These are phyloP conservation scores for Bicyclus anynana DNA, from an alignment of 1,140 invertebrate species.

Conservation along the genomic window DNA sequence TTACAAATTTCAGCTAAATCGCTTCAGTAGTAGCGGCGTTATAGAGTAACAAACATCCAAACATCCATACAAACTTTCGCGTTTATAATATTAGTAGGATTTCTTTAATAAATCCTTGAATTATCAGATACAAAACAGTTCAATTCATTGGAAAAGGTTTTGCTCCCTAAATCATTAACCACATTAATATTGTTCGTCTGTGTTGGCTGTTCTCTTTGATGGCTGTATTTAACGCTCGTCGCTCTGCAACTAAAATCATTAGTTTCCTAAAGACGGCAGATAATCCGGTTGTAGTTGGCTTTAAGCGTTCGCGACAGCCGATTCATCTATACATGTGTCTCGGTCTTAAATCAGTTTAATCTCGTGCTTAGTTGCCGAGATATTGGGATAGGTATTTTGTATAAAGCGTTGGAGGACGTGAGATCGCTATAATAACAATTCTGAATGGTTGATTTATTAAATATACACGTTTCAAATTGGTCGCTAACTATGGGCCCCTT, in stretches of 20 bases:
- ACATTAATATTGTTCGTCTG: conserved; percentile 3
- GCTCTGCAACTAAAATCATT: conserved; percentile 19
- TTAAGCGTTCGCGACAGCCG: conserved; percentile 12
- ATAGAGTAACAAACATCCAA: no score
- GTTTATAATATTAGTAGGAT: no score
- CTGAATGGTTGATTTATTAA: no score
- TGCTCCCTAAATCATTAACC: background rate
- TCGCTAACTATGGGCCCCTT: no score
- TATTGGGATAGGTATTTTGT: background rate
- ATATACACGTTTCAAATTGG: no score
- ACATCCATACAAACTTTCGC: no score
- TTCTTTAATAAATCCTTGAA: no score
- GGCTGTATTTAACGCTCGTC: conserved; percentile 1
- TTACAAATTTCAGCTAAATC: no score
- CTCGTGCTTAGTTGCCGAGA: background rate
- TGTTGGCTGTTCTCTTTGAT: background rate
- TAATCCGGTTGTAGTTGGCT: conserved; percentile 23
- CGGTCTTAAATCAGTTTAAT: background rate
- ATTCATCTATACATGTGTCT: conserved; percentile 4
- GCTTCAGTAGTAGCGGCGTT: no score
- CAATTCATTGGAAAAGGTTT: no score
- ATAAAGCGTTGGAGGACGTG: no score
- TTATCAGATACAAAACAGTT: no score
- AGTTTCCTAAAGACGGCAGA: conserved; percentile 12
- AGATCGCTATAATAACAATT: background rate